Conservation (phyloP, 2,888 invertebrate species). For the Drymonia ruficornis region DNA sequence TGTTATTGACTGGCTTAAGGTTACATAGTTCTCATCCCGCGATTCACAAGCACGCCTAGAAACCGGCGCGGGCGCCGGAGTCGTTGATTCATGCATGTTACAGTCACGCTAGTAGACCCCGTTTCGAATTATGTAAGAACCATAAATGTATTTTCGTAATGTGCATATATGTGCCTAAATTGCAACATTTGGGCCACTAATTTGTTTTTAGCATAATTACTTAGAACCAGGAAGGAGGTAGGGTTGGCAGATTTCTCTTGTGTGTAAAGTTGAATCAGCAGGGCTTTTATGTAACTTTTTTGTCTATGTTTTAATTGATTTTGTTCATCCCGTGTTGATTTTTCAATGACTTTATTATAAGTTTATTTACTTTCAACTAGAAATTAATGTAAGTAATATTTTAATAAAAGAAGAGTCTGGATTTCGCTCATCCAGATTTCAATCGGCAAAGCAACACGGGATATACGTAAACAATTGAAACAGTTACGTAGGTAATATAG, state of each 20-base stretch:
- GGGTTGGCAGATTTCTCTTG: background rate
- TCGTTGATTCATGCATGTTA: constrained; percentile 31
- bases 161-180: constrained; percentile 28
- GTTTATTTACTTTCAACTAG: no score
- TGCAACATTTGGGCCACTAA: constrained; percentile 39
- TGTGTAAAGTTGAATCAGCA: no score
- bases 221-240: constrained; percentile 7
- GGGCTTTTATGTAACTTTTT: no score
- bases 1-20: background rate
- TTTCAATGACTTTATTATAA: no score
- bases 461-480: no score
- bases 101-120: constrained; percentile 28
- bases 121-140: constrained; percentile 41
- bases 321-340: no score
- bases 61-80: constrained; percentile 4
- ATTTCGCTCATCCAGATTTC: no score
- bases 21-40: background rate
- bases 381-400: no score
- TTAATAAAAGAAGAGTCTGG: no score
- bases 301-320: no score
- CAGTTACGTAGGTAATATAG: no score
- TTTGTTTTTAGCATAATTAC: constrained; percentile 18
- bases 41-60: background rate
- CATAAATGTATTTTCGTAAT: constrained; percentile 43
- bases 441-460: no score